These are phyloP conservation scores for Fregata magnificens DNA, from an alignment of 2,113 vertebrate genomes.

Conservation along the genomic window DNA sequence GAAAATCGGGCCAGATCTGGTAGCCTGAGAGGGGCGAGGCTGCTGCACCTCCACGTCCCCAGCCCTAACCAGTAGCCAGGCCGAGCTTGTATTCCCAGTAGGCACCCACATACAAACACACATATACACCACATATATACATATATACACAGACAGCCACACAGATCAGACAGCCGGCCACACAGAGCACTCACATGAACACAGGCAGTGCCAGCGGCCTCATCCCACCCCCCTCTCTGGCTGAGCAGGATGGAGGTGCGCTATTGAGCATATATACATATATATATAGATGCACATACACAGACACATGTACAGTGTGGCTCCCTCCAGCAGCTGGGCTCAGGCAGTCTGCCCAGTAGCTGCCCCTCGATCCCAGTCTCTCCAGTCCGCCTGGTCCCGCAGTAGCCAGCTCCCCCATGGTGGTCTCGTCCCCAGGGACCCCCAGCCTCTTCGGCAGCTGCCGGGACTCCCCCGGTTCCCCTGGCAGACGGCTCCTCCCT, in stretches of 20 bases:
- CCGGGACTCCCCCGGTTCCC: fast-evolving
- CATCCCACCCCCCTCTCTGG: neutral
- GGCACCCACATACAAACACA: neutral
- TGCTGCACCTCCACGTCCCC: neutral
- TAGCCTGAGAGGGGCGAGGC: neutral
- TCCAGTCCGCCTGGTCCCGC: neutral
- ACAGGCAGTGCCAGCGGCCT: neutral
- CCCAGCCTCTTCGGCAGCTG: neutral
- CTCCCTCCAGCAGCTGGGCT: neutral
- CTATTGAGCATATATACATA: fast-evolving
- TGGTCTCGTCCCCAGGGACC: neutral
- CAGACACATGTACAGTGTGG: fast-evolving
- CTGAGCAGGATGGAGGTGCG: neutral
- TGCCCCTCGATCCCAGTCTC: neutral
- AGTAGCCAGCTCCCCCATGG: neutral
- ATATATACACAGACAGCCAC: neutral
- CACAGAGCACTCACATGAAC: neutral
- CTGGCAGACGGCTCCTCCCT: neutral
- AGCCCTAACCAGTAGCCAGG: neutral
- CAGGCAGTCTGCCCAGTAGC: neutral
- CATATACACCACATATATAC: neutral
- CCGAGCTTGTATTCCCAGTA: neutral
- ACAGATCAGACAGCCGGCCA: neutral
- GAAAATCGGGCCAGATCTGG: neutral
- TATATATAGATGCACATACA: no score